Evolutionary conservation across 2,797 vertebrate genomes (phyloP).

Genomic region (Crypturellus tataupa): DNA sequence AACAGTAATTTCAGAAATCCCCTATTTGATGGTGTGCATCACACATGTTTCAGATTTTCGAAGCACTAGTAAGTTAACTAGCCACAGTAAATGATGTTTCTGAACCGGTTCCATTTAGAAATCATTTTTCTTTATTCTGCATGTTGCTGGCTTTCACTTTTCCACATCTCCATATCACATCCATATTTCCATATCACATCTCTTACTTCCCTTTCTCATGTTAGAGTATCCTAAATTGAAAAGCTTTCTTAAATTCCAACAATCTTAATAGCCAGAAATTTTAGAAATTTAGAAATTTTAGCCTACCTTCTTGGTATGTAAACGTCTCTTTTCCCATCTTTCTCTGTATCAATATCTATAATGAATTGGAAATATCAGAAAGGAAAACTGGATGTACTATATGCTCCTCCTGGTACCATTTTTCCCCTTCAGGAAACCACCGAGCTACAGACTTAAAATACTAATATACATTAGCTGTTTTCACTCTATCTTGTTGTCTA

Average conservation of each 20-base stretch:
- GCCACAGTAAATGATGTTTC: slow-evolving; percentile 68
- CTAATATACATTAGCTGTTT: not conserved
- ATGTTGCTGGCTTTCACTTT: slow-evolving; percentile 15
- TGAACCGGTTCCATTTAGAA: slow-evolving; percentile 28
- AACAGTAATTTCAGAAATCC: slow-evolving; percentile 78
- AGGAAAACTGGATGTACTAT: not conserved
- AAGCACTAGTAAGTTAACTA: slow-evolving; percentile 70
- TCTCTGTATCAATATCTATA: not conserved
- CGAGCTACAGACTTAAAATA: not conserved
- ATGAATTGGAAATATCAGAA: not conserved
- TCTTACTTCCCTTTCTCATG: not conserved
- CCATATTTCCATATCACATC: not conserved
- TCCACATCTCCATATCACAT: not conserved
- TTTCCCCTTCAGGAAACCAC: not conserved
- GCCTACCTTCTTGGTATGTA: not conserved
- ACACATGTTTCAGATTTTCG: slow-evolving; percentile 67
- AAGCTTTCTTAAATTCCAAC: not conserved
- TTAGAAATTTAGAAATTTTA: too few species aligned
- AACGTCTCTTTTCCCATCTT: not conserved
- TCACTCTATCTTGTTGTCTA: not conserved
- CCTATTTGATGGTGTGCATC: slow-evolving; percentile 77
- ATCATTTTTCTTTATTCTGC: slow-evolving; percentile 36
- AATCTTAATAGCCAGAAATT: not conserved
- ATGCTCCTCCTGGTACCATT: not conserved
- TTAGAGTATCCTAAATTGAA: not conserved